Conservation (phyloP, 2,113 vertebrate genomes). For the Campylorhamphus procurvoides region DNA sequence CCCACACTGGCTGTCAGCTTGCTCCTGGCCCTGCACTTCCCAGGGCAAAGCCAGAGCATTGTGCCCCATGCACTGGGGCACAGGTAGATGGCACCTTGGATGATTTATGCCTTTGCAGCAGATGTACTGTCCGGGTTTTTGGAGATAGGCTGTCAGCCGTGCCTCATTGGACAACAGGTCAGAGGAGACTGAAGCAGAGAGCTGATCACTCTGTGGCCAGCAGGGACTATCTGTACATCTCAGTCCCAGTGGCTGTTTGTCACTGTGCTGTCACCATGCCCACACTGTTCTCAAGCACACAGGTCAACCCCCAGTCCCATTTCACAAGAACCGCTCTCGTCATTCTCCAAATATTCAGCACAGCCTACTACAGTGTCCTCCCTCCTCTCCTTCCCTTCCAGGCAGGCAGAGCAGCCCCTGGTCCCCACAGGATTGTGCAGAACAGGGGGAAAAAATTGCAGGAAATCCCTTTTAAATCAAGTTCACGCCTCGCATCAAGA, state of each 20-base stretch:
- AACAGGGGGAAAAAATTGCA: not conserved
- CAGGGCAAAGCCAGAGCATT: not conserved
- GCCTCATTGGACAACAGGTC: not conserved
- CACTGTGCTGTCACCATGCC: not conserved
- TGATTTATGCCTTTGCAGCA: not conserved
- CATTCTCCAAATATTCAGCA: not conserved
- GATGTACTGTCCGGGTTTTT: fast-evolving
- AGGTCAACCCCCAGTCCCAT: not conserved
- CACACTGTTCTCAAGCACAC: not conserved
- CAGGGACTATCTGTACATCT: not conserved
- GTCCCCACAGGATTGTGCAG: fast-evolving
- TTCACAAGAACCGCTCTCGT: fast-evolving
- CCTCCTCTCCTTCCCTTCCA: not conserved
- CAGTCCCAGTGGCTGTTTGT: not conserved
- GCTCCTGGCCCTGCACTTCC: fast-evolving
- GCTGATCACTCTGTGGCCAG: fast-evolving
- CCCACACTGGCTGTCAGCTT: not conserved
- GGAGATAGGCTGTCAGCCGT: fast-evolving
- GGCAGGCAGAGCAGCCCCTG: not conserved
- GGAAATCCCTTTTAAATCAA: slow-evolving; percentile 13
- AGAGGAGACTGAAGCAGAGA: not conserved
- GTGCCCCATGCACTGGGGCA: not conserved
- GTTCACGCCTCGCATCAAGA: not conserved
- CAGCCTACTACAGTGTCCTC: not conserved
- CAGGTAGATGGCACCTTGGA: not conserved